Evolutionary conservation across 2,113 vertebrate genomes (phyloP).

Genomic region (Grammomys dolichurus): DNA sequence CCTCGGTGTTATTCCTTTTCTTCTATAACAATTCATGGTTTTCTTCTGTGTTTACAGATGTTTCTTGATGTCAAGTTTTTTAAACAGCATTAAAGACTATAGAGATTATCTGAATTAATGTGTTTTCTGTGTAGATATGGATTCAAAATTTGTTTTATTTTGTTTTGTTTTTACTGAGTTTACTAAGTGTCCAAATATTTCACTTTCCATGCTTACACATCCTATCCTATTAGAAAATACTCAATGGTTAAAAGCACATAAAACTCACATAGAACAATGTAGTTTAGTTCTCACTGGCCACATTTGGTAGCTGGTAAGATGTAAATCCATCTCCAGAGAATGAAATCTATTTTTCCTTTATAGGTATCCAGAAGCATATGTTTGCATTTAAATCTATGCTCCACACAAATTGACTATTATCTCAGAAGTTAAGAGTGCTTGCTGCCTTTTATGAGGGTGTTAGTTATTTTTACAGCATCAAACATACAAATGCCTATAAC

Average conservation of each 20-base stretch:
- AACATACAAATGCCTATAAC: background rate
- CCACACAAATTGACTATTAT: background rate
- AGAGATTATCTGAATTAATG: background rate
- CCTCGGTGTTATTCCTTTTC: background rate
- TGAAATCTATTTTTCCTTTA: background rate
- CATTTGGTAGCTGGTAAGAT: background rate
- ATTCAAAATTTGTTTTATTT: background rate
- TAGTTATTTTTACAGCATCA: background rate
- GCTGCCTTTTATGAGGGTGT: background rate
- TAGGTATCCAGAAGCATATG: background rate
- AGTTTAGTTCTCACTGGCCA: background rate
- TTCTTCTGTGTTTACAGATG: background rate
- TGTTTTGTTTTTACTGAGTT: background rate
- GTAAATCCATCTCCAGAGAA: background rate
- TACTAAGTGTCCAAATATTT: background rate
- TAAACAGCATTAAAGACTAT: background rate
- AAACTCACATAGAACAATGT: background rate
- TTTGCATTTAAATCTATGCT: background rate
- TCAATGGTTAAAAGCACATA: background rate
- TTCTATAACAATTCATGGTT: background rate
- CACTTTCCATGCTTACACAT: background rate
- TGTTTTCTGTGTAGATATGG: background rate
- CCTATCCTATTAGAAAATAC: background rate
- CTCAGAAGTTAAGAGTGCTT: background rate
- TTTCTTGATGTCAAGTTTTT: background rate